Evolutionary conservation across 2,888 invertebrate species (phyloP), one percentile per base, ranked within the genome.

Genomic region (Rhaphigaster nebulosa): DNA sequence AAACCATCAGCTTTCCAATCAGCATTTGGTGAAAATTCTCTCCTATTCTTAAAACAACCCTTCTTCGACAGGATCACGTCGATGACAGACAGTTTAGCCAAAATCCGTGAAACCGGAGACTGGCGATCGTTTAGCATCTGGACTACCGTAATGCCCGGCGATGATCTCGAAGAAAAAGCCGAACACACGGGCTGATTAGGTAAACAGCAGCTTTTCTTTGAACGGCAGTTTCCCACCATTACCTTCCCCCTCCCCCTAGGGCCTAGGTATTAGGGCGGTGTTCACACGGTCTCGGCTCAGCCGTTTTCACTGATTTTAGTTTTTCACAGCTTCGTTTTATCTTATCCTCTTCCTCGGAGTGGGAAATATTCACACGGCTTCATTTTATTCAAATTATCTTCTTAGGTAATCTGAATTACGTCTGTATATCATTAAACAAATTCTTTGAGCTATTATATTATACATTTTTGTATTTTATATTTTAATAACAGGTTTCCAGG

Each of bases 131-230:
- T 80, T 80, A 80, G 38, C 80, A 41, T 41, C 18, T 12, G 0
- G 0, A 80, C 38, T 20, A 41, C 80, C 41, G 80, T 80, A 80
- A 80, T 80, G 80, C 38, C 41, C 45, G 26, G 0, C 45, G 84
- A 84, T n/a, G 84, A 84, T 84, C 84, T 10, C n/a, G n/a, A 45
- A n/a, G 84, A 84, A 84, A 84, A 84, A 50, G 26, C 84, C 18
- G 15, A 84, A 84, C 84, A 84, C 84, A 84, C n/a, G n/a, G n/a
- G n/a, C 84, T 84, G 84, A 84, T 84, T 84, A 84, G 84, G 45
- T 45, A 84, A 84, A 84, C 84, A 84, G 26, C 20, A 41, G 84
- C n/a, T 84, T 84, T 84, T 84, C 84, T 45, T 84, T n/a, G n/a
- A n/a, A 26, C 26, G 45, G n/a, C 84, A 41, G 45, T 84, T 84